Conservation (phyloP, 2,113 vertebrate species). For the Rhadina sibilatrix region DNA sequence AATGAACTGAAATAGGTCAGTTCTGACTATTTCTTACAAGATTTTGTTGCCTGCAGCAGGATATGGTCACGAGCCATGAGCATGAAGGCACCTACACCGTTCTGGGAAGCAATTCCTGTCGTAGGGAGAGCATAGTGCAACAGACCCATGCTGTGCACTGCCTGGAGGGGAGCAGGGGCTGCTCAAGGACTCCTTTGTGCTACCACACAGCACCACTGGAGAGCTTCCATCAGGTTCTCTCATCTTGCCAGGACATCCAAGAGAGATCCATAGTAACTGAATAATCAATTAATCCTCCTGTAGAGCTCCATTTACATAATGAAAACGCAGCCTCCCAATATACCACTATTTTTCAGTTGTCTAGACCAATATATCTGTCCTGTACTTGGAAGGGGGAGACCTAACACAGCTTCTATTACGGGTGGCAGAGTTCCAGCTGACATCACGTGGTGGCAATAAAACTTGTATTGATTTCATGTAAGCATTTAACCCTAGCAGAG, state of each 20-base stretch:
- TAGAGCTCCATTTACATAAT: constrained; percentile 80
- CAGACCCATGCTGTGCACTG: not conserved
- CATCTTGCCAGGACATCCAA: constrained; percentile 68
- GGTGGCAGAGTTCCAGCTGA: constrained; percentile 69
- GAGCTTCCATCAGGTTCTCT: constrained; percentile 56
- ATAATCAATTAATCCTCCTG: constrained; percentile 79
- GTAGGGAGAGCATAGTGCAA: not conserved
- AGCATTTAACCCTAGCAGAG: constrained; percentile 66
- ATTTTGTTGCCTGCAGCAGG: not conserved
- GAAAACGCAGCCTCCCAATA: constrained; percentile 68
- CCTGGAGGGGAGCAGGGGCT: not conserved
- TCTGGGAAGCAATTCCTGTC: not conserved
- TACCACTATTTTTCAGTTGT: constrained; percentile 72
- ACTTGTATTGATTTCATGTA: constrained; percentile 57
- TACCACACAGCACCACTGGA: constrained; percentile 42
- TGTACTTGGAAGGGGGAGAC: constrained; percentile 58
- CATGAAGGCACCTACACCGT: not conserved
- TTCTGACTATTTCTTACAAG: not conserved
- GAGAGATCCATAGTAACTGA: constrained; percentile 70
- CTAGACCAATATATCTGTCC: constrained; percentile 77
- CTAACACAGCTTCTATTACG: constrained; percentile 69
- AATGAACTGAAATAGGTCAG: not conserved
- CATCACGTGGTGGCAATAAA: constrained; percentile 64
- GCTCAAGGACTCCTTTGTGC: constrained; percentile 16
- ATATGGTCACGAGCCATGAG: not conserved